These are phyloP conservation scores for Pegoplata infirma DNA, from an alignment of 2,888 invertebrate species.

Conservation along the genomic window DNA sequence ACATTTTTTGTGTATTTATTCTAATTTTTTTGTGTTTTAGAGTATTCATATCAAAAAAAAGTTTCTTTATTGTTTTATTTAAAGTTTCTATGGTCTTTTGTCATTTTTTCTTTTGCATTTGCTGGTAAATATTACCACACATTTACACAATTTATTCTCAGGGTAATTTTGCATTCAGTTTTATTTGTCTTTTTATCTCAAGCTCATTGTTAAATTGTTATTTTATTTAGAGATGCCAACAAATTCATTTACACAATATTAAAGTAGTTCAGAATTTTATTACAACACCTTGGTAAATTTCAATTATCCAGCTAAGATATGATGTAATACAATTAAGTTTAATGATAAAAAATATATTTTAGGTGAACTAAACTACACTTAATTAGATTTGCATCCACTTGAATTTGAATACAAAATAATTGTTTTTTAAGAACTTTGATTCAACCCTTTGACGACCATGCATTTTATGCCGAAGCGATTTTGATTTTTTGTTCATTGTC, in stretches of 20 bases:
- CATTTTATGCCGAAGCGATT: no score
- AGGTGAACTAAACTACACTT: no score
- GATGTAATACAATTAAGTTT: background rate
- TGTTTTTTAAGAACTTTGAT: no score
- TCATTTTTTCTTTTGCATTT: background rate
- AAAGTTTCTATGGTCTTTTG: background rate
- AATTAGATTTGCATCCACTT: no score
- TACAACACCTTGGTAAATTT: background rate
- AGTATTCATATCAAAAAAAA: background rate
- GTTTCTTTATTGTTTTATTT: background rate
- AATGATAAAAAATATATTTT: no score
- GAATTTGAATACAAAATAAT: no score
- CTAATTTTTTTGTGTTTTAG: constrained; percentile 2
- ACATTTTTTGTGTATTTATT: constrained; percentile 9
- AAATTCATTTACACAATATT: background rate
- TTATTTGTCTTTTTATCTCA: constrained; percentile 23
- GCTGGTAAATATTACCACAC: constrained; percentile 3
- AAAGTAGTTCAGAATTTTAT: background rate
- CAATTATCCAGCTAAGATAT: background rate
- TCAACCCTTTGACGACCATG: no score
- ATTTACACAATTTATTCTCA: constrained; percentile 40
- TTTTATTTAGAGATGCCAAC: constrained; percentile 40
- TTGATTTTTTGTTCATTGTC: no score
- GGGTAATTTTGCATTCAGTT: background rate
- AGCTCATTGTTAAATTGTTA: constrained; percentile 48